Evolutionary conservation across 2,797 vertebrate species (phyloP).

Genomic region (Morus bassanus): DNA sequence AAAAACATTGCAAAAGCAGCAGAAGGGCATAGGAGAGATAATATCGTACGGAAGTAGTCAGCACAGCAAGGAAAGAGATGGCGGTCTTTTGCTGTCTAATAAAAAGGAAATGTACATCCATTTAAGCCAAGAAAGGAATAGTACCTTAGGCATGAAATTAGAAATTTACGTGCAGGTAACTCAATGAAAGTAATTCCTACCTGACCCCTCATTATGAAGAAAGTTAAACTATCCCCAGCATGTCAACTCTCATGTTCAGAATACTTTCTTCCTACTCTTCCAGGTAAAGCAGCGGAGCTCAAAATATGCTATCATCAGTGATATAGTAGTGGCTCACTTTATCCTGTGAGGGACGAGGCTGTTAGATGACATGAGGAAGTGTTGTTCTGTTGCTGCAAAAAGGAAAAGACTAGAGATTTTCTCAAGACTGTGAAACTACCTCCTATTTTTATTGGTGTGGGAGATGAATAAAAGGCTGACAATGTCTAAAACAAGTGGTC

Average conservation of each 20-base stretch:
- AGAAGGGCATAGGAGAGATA: not conserved
- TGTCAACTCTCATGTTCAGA: not conserved
- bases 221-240: not conserved
- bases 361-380: not conserved
- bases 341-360: not conserved
- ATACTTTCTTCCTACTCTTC: not conserved
- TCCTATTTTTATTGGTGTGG: not conserved
- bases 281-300: not conserved
- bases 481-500: not conserved
- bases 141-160: not conserved
- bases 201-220: not conserved
- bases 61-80: not conserved
- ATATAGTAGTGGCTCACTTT: not conserved
- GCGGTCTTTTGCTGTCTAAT: not conserved
- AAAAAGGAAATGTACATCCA: not conserved
- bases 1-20: not conserved
- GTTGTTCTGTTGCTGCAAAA: not conserved
- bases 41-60: not conserved
- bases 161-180: not conserved
- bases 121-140: not conserved
- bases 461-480: not conserved
- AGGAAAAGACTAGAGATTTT: not conserved
- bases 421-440: not conserved
- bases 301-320: not conserved
- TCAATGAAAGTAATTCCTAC: not conserved